These are phyloP conservation scores for Microtus oregoni DNA, from an alignment of 2,113 vertebrate genomes.

Conservation along the genomic window DNA sequence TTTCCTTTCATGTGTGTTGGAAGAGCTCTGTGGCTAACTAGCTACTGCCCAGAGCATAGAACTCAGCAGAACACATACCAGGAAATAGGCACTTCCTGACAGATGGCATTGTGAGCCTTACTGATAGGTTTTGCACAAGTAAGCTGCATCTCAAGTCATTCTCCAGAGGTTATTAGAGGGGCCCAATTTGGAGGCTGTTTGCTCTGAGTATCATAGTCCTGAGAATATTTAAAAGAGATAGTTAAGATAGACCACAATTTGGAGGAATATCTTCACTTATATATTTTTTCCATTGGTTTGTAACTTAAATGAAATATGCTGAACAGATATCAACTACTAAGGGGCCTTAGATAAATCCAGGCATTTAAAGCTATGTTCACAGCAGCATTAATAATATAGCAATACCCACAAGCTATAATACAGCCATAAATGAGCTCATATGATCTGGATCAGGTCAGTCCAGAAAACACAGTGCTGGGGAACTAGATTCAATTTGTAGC, in stretches of 20 bases:
- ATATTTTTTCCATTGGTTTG: conserved; percentile 14
- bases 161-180: neutral
- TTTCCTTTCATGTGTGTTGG: neutral
- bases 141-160: neutral
- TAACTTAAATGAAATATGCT: neutral
- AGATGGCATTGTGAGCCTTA: neutral
- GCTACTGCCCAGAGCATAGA: neutral
- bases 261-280: neutral
- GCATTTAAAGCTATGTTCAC: neutral
- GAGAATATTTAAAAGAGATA: neutral
- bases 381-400: neutral
- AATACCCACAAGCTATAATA: neutral
- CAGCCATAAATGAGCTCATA: neutral
- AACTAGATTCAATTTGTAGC: neutral
- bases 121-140: neutral
- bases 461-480: neutral
- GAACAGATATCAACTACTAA: neutral
- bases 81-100: neutral
- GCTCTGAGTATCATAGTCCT: neutral
- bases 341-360: neutral
- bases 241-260: neutral
- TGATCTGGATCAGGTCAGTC: neutral
- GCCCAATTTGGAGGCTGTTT: neutral
- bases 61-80: neutral
- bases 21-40: conserved; percentile 2